Conservation (phyloP, 2,113 vertebrate genomes). For the Eira barbara region DNA sequence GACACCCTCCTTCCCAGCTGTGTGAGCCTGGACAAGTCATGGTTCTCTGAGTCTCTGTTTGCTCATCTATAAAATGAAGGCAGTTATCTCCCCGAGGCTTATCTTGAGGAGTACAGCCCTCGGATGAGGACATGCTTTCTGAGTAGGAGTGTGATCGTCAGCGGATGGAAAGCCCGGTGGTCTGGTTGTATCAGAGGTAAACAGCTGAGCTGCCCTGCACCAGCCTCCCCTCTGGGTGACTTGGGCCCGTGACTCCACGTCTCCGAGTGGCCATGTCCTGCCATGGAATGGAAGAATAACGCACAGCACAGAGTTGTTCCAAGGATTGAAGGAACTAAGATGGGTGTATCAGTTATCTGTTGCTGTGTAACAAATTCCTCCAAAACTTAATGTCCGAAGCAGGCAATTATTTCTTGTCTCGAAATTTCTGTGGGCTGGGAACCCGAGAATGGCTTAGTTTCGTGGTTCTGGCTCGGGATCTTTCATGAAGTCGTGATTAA, state of each 20-base stretch:
- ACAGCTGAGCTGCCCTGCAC: neutral
- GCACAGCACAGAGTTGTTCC: neutral
- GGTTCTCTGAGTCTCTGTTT: neutral
- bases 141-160: neutral
- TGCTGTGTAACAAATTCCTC: neutral
- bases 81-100: neutral
- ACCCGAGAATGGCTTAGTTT: neutral
- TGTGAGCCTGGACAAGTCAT: neutral
- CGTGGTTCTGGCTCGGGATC: neutral
- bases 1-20: neutral
- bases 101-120: neutral
- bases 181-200: neutral
- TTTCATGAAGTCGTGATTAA: rapidly evolving
- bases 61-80: no score
- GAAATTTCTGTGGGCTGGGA: neutral
- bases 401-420: neutral
- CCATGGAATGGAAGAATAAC: rapidly evolving
- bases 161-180: neutral
- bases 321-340: neutral
- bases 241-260: rapidly evolving
- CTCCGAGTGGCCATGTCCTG: neutral
- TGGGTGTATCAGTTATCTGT: rapidly evolving
- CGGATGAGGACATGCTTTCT: neutral
- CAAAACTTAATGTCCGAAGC: neutral
- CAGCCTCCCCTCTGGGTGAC: neutral